Evolutionary conservation across 2,113 vertebrate genomes (phyloP).

Genomic region (Carlito syrichta): DNA sequence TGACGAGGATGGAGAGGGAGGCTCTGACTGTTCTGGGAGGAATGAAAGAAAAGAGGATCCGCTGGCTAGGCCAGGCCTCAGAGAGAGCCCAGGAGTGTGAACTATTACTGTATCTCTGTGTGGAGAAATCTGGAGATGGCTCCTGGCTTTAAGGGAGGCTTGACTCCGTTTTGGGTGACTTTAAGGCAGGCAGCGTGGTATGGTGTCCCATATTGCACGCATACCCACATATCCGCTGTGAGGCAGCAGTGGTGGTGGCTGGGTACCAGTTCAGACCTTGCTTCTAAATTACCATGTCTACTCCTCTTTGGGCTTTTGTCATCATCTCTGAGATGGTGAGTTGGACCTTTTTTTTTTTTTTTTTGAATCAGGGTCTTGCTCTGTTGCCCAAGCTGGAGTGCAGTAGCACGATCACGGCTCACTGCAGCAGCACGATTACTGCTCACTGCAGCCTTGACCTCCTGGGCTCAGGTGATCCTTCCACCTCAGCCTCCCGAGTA

Average conservation of each 20-base stretch:
- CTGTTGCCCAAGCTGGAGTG: too few relatives aligned
- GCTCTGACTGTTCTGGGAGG: too few relatives aligned
- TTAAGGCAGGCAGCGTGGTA: background rate
- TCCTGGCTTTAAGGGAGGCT: background rate
- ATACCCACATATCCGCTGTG: background rate
- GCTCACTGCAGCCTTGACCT: too few relatives aligned
- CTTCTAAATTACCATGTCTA: background rate
- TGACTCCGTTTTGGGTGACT: background rate
- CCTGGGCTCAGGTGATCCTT: too few relatives aligned
- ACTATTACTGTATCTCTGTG: accelerated
- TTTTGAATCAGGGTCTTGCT: too few relatives aligned
- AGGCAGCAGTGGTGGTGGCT: too few relatives aligned
- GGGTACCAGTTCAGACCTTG: too few relatives aligned
- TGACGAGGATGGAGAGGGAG: too few relatives aligned
- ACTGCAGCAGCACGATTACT: too few relatives aligned
- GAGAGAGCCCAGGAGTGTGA: background rate
- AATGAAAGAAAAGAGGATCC: background rate
- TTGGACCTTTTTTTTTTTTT: background rate
- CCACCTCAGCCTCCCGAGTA: too few relatives aligned
- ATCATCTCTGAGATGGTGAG: background rate
- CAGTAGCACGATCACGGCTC: too few relatives aligned
- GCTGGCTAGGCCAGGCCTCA: background rate
- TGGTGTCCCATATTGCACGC: accelerated
- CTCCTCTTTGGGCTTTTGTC: background rate
- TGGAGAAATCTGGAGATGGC: background rate